Base-by-base conservation (phyloP, 2,888 invertebrate genomes). In the Rhamphomyia laevipes region DNA sequence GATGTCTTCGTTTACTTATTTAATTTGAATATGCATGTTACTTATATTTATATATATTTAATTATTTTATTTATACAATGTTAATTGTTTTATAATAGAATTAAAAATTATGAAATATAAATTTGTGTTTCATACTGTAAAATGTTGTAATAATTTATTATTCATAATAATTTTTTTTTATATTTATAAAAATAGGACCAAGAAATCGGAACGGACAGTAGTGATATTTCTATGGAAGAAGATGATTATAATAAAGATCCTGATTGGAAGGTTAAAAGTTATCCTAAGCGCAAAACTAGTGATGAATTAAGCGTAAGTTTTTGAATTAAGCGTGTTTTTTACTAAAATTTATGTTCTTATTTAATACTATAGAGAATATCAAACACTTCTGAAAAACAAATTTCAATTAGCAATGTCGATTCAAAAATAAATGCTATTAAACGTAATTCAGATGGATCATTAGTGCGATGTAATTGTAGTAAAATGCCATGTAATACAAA, bases 181-280 rank as follows among this genome's bases (percentile, higher is more conserved):
- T n/a, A n/a, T n/a, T n/a, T n/a, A n/a, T n/a, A n/a, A 27, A 4
- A 27, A 27, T 9, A 27, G 23, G 37, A 9, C 5, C 2, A 15
- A 15, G 5, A 37, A 37, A 9, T 33, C 4, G 33, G 16, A n/a
- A n/a, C 38, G 1, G 13, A 41, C n/a, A n/a, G n/a, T 18, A 13
- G 18, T 18, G 41, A 41, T 13, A 13, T 21, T 21, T 12, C 18
- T 6, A 13, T 17, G 4, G 21, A 41, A 13, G 45, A 43, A 30
- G 68, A 68, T 1, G 64, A 63, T 15, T 68, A 71, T 30, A 66
- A 69, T 23, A 64, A 35, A 16, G 84, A 85, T 63, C 84, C 84
- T 0, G 84, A 85, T 59, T 85, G 84, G 84, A n/a, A n/a, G n/a
- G n/a, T n/a, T n/a, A n/a, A n/a, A n/a, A 68, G 67, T 33, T 76